Evolutionary conservation across 2,888 invertebrate species (phyloP), one percentile per base, ranked within the genome.

Genomic region (Muscina levida): DNA sequence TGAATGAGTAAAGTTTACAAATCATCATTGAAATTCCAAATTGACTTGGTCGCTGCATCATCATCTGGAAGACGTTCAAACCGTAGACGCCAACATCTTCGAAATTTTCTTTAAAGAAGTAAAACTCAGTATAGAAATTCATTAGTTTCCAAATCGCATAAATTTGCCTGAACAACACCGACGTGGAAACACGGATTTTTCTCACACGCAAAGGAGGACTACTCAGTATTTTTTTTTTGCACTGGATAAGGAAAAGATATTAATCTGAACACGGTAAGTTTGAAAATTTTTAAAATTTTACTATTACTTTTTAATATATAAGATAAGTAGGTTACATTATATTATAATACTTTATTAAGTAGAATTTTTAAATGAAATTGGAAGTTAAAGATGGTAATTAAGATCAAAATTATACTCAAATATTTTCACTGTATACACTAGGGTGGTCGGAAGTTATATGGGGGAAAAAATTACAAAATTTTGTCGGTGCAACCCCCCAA

Each of bases 61-160:
- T 56, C 56, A 56, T 26, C 56, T 1, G 17, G 2, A 44, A n/a
- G 13, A 44, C 5, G 10, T 44, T n/a, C 13, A 13, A 44, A 44
- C 2, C 44, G 10, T n/a, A 1, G 17, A 17, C 11, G 4, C 1
- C 53, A 59, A 37, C 59, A 59, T 37, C 17, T 17, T 59, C 5
- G 59, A 59, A 59, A 11, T 11, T 15, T n/a, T 15, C 31, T 22
- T 17, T 37, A 31, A 31, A 81, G 71, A 77, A 82, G 81, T 83
- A n/a, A n/a, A n/a, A n/a, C n/a, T n/a, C n/a, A n/a, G n/a, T 85
- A 85, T 85, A 85, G 85, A 85, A 85, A 85, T 83, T 82, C 77
- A 80, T 85, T 85, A 85, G 85, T 85, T 83, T 82, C 82, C 76
- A 82, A 82, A 79, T 82, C 81, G 82, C 83, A 79, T 76, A 53